Evolutionary conservation across 2,113 vertebrate genomes (phyloP), one percentile per base, ranked within the genome.

Genomic region (Podiceps cristatus): DNA sequence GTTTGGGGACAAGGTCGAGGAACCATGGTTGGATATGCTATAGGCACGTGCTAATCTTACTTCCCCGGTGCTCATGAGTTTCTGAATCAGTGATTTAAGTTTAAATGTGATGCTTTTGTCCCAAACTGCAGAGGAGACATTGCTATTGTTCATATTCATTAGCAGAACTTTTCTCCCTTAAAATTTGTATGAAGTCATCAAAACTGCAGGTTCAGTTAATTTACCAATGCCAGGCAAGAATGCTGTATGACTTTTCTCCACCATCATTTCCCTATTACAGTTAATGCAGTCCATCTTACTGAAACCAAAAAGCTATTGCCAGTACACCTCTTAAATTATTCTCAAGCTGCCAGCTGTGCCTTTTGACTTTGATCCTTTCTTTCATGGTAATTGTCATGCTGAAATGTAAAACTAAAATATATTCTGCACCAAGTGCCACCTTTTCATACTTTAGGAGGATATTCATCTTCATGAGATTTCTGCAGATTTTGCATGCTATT

Each of bases 291-390:
- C 92, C 93, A 93, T 92, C 88, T 89, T 96, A 74, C 66, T 79
- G 90, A 97, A 96, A 94, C 66, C 31, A 60, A 97, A 93, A 89
- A 83, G 69, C 82, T 79, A 76, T 87, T 97, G 80, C 97, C 83
- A 80, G 73, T 93, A 44, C 87, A 96, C 79, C 88, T 96, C 94
- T 93, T 97, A 97, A 97, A 97, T 97, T 97, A 89, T 95, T 95
- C 72, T 95, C 87, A 88, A 95, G 75, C 80, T 97, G 90, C 95
- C 93, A 96, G 91, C 95, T 97, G 92, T 93, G 74, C 93, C 90
- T 68, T 93, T 93, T 89, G 86, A 83, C 75, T 96, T 96, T 96
- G 90, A 94, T 96, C 91, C 90, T 83, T 95, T 96, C 90, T 89
- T 96, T 96, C 91, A 96, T 92, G 75, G 75, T 96, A 96, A 95